Evolutionary conservation across 2,113 vertebrate species (phyloP), one percentile per base, ranked within the genome.

Genomic region (Albula glossodonta): DNA sequence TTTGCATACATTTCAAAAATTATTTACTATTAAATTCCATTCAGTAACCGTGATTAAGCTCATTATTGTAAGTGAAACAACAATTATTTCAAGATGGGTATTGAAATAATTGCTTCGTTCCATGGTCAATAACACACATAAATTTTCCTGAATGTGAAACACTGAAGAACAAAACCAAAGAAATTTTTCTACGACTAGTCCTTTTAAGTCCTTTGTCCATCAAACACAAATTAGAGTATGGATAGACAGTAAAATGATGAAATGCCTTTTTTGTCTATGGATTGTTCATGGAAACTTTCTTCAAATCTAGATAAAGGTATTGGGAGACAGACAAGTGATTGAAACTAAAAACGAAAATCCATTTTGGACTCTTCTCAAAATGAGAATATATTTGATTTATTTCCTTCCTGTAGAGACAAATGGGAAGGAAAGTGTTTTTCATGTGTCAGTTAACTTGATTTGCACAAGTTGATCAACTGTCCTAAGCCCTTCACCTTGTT

Each of bases 211-310:
- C 78, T n/a, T 52, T 63, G 74, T 70, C 85, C 66, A 50, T 49
- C 51, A 74, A 10, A 82, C 13, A 52, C 84, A 77, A 86, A 51
- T 86, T 17, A 82, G 51, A 11, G 15, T 60, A 85, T 63, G 19
- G 53, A 85, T n/a, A n/a, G 19, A 84, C 79, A 11, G 48, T 50
- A 78, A 60, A 84, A 78, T 84, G 51, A 53, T 22, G 52, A 60
- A 84, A 78, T 84, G 51, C 22, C 15, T 51, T n/a, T 56, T 49
- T 41, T 74, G 52, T 66, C 56, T 7, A 48, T 79, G 56, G 78
- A 84, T 84, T 84, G 74, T 70, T 53, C 56, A 84, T 8, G 63
- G 56, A 31, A 85, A 78, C n/a, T 81, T 74, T 9, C 70, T 74
- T 74, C 15, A 17, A 17, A 74, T 17, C 78, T 41, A 31, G n/a